Base-by-base conservation (phyloP, 2,113 vertebrate species). In the Columbina picui region DNA sequence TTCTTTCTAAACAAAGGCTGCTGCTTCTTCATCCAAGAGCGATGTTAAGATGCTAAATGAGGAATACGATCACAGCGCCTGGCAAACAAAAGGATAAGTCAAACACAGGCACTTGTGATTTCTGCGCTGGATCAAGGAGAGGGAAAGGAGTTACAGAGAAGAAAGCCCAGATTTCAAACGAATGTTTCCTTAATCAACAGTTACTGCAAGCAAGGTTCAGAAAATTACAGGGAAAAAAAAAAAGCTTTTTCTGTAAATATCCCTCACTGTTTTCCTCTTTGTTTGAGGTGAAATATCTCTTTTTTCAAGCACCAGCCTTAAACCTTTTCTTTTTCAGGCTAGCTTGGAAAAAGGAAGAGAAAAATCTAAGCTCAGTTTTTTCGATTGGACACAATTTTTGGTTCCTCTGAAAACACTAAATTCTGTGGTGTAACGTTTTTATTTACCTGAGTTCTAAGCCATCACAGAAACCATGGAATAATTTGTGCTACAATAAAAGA, bases 1-100 rank as follows among this genome's bases (percentile, higher is more conserved):
- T 92, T 64, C 64, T 73, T 45, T 38, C 81, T 32, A 92, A 94
- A 94, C 81, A 91, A 94, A 96, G 94, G 90, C 91, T 63, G 89
- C 77, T 50, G 84, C 90, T 87, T 22, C 93, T 52, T 76, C 93
- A 67, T 27, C 70, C 70, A 9, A 45, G 85, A 65, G 7, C 3
- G 56, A 63, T 3, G 81, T 61, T 32, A 64, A 9, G 73, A 91
- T 86, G 89, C 89, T 79, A 74, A 91, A 86, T 65, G 92, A 94
- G 89, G 76, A 56, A 50, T 23, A 7, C 8, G 85, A 94, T 95
- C 83, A 87, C 63, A 87, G 90, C 10, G 78, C 79, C 77, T 55
- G 34, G 57, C 74, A 29, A 77, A 96, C 96, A 94, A 85, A 89
- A 84, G 91, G 81, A 87, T 14, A 85, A 94, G 89, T 89, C 92